These are phyloP conservation scores for Caenorhabditis sulstoni DNA, from an alignment of 2,888 invertebrate species.

Conservation along the genomic window DNA sequence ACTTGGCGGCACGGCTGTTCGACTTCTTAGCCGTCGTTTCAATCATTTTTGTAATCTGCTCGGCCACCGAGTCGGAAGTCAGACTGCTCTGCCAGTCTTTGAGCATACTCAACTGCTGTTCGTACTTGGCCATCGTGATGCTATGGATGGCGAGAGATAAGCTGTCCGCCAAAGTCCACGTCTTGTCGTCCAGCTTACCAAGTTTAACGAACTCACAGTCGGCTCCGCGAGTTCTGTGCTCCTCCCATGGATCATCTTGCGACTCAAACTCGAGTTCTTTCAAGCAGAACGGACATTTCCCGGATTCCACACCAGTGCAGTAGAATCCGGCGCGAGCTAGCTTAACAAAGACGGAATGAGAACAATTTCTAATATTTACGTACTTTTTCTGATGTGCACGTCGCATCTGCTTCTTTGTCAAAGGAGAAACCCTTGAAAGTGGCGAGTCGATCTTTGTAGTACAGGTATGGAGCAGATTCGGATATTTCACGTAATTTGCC, in stretches of 20 bases:
- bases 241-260: conserved; percentile 64
- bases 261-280: conserved; percentile 62
- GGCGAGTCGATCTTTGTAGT: conserved; percentile 29
- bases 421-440: conserved; percentile 43
- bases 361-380: too few relatives aligned
- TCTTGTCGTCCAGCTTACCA: conserved; percentile 54
- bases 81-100: neutral
- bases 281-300: conserved; percentile 57
- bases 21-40: conserved; percentile 3
- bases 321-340: conserved; percentile 60
- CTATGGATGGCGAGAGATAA: conserved; percentile 14
- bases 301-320: conserved; percentile 34
- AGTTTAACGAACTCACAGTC: conserved; percentile 57
- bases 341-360: conserved; percentile 29
- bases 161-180: conserved; percentile 41
- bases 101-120: neutral
- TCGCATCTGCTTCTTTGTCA: conserved; percentile 31
- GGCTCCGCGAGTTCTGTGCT: conserved; percentile 43
- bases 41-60: conserved; percentile 3
- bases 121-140: conserved; percentile 18
- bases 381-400: conserved; percentile 50
- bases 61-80: neutral
- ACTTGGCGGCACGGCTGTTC: conserved; percentile 15
- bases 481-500: neutral
- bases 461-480: conserved; percentile 25